Conservation (phyloP, 2,113 vertebrate genomes). For the Scalopus aquaticus region DNA sequence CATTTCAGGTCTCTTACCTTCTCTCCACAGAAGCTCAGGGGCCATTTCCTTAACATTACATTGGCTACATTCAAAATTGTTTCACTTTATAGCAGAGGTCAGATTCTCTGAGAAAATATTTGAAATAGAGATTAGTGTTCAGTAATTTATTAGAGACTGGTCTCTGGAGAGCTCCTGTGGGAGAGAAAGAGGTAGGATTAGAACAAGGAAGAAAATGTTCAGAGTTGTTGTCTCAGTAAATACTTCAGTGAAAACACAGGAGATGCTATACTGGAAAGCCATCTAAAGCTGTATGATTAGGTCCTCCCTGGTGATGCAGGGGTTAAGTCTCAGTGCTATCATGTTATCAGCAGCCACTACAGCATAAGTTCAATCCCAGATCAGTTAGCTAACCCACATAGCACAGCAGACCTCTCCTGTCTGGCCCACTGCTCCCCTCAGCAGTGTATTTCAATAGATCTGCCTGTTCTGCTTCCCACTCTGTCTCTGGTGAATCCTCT, state of each 20-base stretch:
- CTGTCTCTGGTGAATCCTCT: no score
- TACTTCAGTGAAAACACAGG: background rate
- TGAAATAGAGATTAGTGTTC: background rate
- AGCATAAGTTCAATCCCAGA: no score
- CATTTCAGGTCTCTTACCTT: background rate
- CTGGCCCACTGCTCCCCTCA: no score
- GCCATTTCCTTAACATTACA: background rate
- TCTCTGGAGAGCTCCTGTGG: background rate
- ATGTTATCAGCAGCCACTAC: no score
- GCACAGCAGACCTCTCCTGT: no score
- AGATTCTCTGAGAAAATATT: background rate
- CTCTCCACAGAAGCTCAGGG: background rate
- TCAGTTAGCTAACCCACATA: no score
- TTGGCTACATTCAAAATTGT: background rate
- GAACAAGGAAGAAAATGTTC: background rate
- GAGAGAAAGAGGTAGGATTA: background rate
- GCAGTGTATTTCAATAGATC: no score
- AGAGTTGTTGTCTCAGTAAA: background rate
- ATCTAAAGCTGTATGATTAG: background rate
- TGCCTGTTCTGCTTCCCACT: no score
- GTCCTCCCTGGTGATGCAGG: no score
- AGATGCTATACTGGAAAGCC: background rate
- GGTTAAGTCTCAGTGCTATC: no score
- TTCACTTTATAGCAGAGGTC: background rate
- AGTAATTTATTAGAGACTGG: background rate